These are phyloP conservation scores for Rhinolophus sinicus DNA, from an alignment of 2,113 vertebrate species.

Conservation along the genomic window DNA sequence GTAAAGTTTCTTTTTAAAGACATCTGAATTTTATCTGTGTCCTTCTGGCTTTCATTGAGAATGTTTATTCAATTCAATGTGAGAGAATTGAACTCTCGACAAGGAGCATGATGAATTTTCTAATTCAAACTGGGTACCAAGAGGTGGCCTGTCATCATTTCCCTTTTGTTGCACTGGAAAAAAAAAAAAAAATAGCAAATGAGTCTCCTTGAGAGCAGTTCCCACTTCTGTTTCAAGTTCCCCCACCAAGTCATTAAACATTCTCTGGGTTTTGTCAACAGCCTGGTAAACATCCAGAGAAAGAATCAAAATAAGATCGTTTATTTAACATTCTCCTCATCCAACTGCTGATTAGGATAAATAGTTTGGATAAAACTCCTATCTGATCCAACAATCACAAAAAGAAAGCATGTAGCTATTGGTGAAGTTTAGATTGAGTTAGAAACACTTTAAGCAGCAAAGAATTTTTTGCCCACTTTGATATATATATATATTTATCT, in stretches of 20 bases:
- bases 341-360: constrained; percentile 91
- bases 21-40: constrained; percentile 86
- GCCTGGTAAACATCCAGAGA: constrained; percentile 88
- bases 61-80: constrained; percentile 85
- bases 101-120: constrained; percentile 86
- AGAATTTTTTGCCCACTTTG: constrained; percentile 82
- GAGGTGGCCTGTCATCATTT: constrained; percentile 87
- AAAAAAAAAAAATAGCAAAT: constrained; percentile 83
- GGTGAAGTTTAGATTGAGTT: constrained; percentile 85
- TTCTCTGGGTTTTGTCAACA: constrained; percentile 90
- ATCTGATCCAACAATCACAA: constrained; percentile 89
- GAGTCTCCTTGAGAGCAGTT: constrained; percentile 79
- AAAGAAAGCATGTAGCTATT: constrained; percentile 85
- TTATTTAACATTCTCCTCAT: constrained; percentile 90
- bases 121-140: constrained; percentile 88
- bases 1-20: constrained; percentile 74
- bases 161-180: constrained; percentile 80
- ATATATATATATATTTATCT: constrained; percentile 72
- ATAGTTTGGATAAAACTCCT: constrained; percentile 89
- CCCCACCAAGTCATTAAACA: constrained; percentile 86
- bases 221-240: constrained; percentile 87
- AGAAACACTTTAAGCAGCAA: constrained; percentile 87
- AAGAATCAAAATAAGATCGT: constrained; percentile 88
- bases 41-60: constrained; percentile 84
- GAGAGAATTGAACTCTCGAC: constrained; percentile 85